Percentiles rank a stretch among this genome's conserved stretches.
These are phyloP conservation scores for Mellivora capensis DNA, from an alignment of 2,113 vertebrate species.

Conservation along the genomic window DNA sequence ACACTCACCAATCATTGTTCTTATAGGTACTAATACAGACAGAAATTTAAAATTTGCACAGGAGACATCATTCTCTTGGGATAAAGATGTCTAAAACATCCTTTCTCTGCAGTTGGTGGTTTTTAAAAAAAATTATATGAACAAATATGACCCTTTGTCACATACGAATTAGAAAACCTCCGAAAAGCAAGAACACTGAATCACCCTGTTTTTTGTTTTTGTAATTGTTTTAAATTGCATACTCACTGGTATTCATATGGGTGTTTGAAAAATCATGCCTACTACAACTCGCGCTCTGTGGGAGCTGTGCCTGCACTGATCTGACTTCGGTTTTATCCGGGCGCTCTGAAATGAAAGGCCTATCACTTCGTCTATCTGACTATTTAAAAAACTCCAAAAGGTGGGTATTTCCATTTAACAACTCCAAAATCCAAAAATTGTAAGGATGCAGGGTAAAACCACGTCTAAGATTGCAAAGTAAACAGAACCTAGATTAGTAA, in stretches of 20 bases:
- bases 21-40: not conserved
- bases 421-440: not conserved
- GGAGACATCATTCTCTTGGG: not conserved
- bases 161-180: not conserved
- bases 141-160: not conserved
- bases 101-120: not conserved
- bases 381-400: not conserved
- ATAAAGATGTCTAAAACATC: conserved; percentile 27
- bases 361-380: not conserved
- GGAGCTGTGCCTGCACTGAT: not conserved
- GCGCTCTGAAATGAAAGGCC: not conserved
- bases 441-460: not conserved
- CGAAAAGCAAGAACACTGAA: not conserved
- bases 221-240: not conserved
- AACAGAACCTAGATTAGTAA: not conserved
- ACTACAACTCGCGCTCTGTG: not conserved
- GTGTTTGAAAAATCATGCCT: not conserved
- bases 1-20: not conserved
- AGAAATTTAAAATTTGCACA: not conserved
- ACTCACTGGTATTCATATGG: not conserved
- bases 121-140: not conserved
- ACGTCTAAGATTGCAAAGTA: not conserved
- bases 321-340: not conserved
- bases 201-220: not conserved
- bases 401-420: not conserved